Percentiles rank a stretch among this genome's conserved stretches.
Conservation (phyloP, 2,797 vertebrate species). For the Nothura maculosa region DNA sequence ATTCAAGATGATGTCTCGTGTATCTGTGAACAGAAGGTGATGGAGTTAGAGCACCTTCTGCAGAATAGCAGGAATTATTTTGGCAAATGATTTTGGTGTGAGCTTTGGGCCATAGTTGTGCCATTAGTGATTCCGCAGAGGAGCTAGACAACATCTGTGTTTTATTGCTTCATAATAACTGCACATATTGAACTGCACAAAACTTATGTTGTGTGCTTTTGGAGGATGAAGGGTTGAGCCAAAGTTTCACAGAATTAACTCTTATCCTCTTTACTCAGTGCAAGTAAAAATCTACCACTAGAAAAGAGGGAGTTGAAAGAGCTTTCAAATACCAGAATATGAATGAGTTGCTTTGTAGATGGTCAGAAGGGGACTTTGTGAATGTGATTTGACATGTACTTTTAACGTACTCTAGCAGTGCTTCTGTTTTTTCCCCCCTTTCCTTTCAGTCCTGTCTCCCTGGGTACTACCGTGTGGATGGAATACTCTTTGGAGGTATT, state of each 20-base stretch:
- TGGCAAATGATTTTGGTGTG: neutral
- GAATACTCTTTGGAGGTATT: conserved; percentile 93
- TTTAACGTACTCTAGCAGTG: neutral
- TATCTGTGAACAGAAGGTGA: neutral
- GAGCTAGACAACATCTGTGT: neutral
- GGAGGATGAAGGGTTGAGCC: neutral
- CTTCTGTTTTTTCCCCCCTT: neutral
- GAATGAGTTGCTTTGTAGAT: neutral
- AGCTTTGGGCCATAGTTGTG: neutral
- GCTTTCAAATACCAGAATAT: neutral
- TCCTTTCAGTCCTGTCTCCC: conserved; percentile 86
- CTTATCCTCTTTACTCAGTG: neutral
- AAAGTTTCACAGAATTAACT: neutral
- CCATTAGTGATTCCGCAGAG: neutral
- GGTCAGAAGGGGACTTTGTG: neutral
- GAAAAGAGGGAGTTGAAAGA: neutral
- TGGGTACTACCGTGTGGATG: conserved; percentile 91
- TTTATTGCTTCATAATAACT: neutral
- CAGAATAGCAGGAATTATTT: neutral
- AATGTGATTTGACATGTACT: neutral
- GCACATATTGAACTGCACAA: neutral
- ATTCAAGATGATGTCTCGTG: neutral
- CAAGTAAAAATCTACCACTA: neutral
- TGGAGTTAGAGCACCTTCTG: neutral
- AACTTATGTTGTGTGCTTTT: neutral